phyloP scores from a whole-genome alignment of 2,113 vertebrate species.

The Gymnocephalus cernua region DNA sequence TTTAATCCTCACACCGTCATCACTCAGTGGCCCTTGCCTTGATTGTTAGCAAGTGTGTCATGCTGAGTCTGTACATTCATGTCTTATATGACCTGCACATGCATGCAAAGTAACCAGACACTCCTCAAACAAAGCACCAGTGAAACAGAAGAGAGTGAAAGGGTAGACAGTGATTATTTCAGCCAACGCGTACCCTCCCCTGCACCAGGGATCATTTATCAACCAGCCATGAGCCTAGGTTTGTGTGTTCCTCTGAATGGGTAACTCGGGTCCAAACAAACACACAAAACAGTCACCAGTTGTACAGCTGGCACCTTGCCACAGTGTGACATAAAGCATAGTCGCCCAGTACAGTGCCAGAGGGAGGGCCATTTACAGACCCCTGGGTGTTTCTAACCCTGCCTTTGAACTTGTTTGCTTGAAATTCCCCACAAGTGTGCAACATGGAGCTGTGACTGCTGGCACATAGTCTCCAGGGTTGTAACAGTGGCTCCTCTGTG shows the following conservation, averaged over 20 bases:
- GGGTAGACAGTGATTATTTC: conserved; percentile 75
- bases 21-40: conserved; percentile 12
- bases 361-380: conserved; percentile 54
- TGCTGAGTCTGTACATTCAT: conserved; percentile 42
- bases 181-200: conserved; percentile 48
- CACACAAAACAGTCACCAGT: conserved; percentile 46
- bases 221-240: conserved; percentile 40
- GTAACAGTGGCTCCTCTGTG: conserved; percentile 81
- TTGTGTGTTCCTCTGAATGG: conserved; percentile 44
- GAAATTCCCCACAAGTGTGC: conserved; percentile 81
- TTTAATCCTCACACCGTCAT: conserved; percentile 35
- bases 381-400: conserved; percentile 41
- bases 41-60: conserved; percentile 51
- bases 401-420: conserved; percentile 81
- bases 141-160: conserved; percentile 62
- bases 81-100: conserved; percentile 43
- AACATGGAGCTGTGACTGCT: conserved; percentile 62
- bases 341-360: conserved; percentile 12
- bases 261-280: conserved; percentile 43
- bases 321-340: conserved; percentile 38
- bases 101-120: conserved; percentile 67
- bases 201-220: conserved; percentile 62
- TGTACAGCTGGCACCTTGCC: conserved; percentile 54
- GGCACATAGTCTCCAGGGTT: conserved; percentile 31
- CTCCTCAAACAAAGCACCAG: conserved; percentile 62